Evolutionary conservation across 2,797 vertebrate genomes (phyloP).

Genomic region (Coccyzus lansbergi): DNA sequence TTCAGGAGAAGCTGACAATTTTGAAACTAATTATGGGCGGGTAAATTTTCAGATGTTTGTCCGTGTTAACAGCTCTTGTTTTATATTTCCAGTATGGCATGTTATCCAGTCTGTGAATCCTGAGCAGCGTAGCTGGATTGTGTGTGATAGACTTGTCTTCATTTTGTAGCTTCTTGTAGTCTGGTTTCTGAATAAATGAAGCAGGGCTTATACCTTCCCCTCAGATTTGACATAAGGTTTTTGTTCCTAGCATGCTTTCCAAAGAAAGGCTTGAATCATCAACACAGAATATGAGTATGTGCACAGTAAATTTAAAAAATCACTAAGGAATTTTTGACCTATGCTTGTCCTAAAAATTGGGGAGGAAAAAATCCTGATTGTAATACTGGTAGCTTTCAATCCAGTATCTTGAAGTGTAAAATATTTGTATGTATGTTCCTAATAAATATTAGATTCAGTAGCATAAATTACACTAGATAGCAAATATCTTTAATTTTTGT

Average conservation of each 20-base stretch:
- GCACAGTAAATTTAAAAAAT: background rate
- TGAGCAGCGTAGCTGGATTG: background rate
- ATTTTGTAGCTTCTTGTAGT: background rate
- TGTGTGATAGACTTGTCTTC: background rate
- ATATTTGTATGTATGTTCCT: background rate
- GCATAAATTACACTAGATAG: background rate
- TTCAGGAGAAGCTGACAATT: background rate
- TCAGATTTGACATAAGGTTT: background rate
- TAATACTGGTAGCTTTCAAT: background rate
- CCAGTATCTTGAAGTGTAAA: background rate
- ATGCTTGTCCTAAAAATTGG: rapidly evolving
- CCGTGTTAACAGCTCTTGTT: background rate
- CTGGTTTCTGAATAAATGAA: background rate
- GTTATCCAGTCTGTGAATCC: background rate
- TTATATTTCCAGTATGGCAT: background rate
- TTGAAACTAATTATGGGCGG: background rate
- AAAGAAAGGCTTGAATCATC: background rate
- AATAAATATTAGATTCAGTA: background rate
- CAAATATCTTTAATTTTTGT: background rate
- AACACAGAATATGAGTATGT: background rate
- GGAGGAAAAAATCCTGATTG: rapidly evolving
- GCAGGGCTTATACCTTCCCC: background rate
- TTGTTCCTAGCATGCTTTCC: background rate
- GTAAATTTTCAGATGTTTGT: background rate
- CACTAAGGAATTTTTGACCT: background rate